Evolutionary conservation across 2,888 invertebrate genomes (phyloP).

Genomic region (Oscheius sp.): DNA sequence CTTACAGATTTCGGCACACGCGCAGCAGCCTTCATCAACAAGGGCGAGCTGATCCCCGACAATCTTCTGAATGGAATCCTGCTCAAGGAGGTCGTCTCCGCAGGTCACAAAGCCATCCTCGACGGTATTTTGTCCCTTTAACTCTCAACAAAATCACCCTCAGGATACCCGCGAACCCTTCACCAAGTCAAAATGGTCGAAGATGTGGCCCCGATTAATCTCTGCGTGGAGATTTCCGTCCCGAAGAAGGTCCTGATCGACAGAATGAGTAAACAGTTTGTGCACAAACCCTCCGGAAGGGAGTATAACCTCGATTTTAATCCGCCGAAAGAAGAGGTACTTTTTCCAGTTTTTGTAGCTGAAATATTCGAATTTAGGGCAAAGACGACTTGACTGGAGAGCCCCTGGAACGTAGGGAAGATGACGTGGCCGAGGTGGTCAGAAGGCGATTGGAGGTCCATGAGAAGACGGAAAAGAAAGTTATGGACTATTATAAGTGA

Average conservation of each 20-base stretch:
- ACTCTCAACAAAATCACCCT: neutral
- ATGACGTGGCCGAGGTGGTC: constrained; percentile 79
- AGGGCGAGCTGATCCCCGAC: constrained; percentile 58
- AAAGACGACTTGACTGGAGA: constrained; percentile 85
- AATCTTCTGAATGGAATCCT: constrained; percentile 52
- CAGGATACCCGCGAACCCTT: constrained; percentile 55
- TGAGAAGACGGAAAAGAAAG: constrained; percentile 58
- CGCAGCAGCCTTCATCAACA: constrained; percentile 54
- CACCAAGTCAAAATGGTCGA: constrained; percentile 55
- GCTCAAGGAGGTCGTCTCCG: constrained; percentile 45
- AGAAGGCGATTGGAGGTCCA: constrained; percentile 50
- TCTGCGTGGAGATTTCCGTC: constrained; percentile 53
- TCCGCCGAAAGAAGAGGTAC: constrained; percentile 82
- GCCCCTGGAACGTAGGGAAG: constrained; percentile 86
- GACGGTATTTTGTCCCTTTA: constrained; percentile 39
- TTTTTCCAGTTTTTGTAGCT: neutral
- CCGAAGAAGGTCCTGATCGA: constrained; percentile 56
- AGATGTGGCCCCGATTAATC: constrained; percentile 51
- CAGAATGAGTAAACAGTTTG: constrained; percentile 53
- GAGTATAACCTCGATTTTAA: constrained; percentile 91
- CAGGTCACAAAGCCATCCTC: constrained; percentile 49
- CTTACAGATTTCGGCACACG: constrained; percentile 56
- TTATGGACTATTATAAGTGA: constrained; percentile 55
- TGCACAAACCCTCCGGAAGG: constrained; percentile 87
- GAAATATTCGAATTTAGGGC: constrained; percentile 78